Evolutionary conservation across 2,113 vertebrate genomes (phyloP).

Genomic region (Dromas ardeola): DNA sequence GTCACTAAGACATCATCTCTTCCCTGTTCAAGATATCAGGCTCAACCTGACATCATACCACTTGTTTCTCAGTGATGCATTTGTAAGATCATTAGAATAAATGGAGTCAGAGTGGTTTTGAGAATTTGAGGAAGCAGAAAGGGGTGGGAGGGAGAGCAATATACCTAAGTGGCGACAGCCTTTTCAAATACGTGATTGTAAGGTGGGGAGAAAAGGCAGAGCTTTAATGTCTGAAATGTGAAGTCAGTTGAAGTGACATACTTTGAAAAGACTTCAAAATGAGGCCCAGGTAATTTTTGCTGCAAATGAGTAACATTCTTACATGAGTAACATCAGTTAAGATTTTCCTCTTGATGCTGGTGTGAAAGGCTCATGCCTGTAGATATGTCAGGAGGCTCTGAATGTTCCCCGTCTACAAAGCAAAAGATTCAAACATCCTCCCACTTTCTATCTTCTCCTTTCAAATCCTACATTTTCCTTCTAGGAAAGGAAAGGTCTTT

Average conservation of each 20-base stretch:
- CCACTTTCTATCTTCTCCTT: neutral
- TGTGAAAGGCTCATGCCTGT: neutral
- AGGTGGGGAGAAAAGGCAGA: neutral
- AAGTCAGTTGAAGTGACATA: neutral
- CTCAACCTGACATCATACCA: neutral
- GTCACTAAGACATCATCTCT: neutral
- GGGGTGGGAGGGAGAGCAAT: neutral
- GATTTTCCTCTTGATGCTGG: neutral
- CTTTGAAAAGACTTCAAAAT: conserved; percentile 33
- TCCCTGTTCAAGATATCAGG: neutral
- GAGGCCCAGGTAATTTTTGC: neutral
- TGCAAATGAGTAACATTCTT: conserved; percentile 21
- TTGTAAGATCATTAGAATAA: neutral
- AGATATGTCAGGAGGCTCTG: neutral
- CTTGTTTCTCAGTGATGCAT: neutral
- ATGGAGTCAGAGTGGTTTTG: neutral
- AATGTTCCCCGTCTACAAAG: neutral
- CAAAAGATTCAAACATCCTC: neutral
- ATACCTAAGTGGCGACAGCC: neutral
- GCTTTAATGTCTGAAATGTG: neutral
- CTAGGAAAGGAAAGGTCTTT: neutral
- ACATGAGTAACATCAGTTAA: neutral
- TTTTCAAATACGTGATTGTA: neutral
- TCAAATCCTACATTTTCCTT: neutral
- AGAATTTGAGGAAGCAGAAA: neutral